Base-by-base conservation (phyloP, 2,888 invertebrate species). In the Tiphia femorata region DNA sequence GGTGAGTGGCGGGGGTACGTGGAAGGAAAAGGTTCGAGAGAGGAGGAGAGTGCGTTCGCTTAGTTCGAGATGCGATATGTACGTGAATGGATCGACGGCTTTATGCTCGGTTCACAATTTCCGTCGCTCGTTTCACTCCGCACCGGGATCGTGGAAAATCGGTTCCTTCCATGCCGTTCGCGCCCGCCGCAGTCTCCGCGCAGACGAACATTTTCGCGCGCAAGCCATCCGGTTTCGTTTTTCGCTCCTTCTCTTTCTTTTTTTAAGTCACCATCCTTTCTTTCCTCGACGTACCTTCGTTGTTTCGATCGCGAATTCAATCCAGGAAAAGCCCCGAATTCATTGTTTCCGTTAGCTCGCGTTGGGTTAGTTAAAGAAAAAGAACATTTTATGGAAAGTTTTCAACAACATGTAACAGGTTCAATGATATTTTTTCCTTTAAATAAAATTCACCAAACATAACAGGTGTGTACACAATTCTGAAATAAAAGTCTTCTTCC, bases 61-160 rank as follows among this genome's bases (percentile, higher is more conserved):
- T 42, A 17, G 46, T 25, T 43, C 50, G 12, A 4, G 14, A 40
- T 27, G 35, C 33, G 23, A 7, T n/a, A n/a, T 40, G 51, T 49
- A 46, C 38, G 44, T 35, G 38, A 46, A 38, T 38, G 3, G 48
- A 33, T 46, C 52, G 47, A 29, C 58, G 56, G 51, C 58, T 61
- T 67, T 61, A 49, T 64, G 53, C 49, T 44, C 38, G 43, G 51
- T 37, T 58, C 63, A 56, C 67, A 70, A 71, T 70, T 67, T 64
- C 67, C 59, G 64, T 61, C 63, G 67, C 67, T 67, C 74, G 67
- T 70, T 74, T 73, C 61, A 67, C 58, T 63, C 53, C 56, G 64
- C 46, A n/a, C n/a, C n/a, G 62, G 56, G 62, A 61, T 62, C 66
- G 64, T 67, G 66, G 64, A 62, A 71, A 74, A 74, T 74, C 69